These are phyloP conservation scores for Carcharodon carcharias DNA, from an alignment of 2,797 vertebrate genomes.

Conservation along the genomic window DNA sequence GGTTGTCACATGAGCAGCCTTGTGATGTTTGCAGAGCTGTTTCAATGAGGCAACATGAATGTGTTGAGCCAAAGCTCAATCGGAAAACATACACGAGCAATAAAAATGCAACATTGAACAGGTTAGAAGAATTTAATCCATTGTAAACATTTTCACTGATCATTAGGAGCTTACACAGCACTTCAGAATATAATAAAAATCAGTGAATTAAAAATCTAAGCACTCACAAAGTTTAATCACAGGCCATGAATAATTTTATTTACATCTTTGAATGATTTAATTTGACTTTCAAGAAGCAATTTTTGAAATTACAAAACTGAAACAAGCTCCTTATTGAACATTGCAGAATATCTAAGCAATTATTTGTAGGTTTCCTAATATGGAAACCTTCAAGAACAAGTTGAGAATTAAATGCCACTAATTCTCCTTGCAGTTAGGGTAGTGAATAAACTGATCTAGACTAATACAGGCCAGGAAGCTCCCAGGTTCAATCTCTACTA, in stretches of 20 bases:
- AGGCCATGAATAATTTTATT: background rate
- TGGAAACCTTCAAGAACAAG: background rate
- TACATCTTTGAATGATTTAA: background rate
- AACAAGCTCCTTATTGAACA: background rate
- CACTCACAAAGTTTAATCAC: background rate
- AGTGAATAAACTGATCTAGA: background rate
- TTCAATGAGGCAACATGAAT: background rate
- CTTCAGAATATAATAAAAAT: background rate
- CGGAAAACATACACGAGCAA: background rate
- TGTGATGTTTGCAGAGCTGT: conserved; percentile 11
- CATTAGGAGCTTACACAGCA: background rate
- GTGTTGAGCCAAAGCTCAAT: background rate
- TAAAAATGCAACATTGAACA: background rate
- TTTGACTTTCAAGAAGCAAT: background rate
- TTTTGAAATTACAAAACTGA: background rate
- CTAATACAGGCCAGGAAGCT: background rate
- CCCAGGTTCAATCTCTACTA: background rate
- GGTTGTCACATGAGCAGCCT: background rate
- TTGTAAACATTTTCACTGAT: background rate
- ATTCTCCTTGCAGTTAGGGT: background rate
- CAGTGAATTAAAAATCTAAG: background rate
- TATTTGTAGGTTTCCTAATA: background rate
- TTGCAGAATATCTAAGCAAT: background rate
- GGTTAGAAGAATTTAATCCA: background rate
- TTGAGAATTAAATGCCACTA: background rate